Conservation (phyloP, 2,113 vertebrate species). For the Protomyctophum bolini region DNA sequence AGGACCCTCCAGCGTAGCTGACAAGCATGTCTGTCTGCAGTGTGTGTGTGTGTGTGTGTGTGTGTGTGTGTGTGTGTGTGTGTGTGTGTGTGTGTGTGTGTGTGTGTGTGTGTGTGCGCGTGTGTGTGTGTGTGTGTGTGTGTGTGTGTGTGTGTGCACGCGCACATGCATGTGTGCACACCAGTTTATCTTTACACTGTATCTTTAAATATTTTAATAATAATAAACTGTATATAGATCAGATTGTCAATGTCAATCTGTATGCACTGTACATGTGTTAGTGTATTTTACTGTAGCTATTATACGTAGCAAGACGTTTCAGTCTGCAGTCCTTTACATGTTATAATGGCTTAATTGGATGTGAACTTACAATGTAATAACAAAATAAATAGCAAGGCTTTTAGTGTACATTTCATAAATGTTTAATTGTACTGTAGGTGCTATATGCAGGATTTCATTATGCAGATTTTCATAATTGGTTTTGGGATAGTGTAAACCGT, state of each 20-base stretch:
- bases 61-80: conserved; percentile 13
- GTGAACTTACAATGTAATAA: conserved; percentile 19
- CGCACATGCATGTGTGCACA: too few species aligned
- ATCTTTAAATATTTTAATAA: too few species aligned
- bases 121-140: too few species aligned
- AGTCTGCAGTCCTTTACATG: not conserved
- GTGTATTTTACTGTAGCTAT: conserved; percentile 2
- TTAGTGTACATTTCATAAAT: conserved; percentile 8
- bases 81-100: conserved; percentile 2
- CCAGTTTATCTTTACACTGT: too few species aligned
- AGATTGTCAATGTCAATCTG: conserved; percentile 1
- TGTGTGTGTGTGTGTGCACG: too few species aligned
- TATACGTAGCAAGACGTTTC: not conserved
- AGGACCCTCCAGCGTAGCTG: conserved; percentile 72
- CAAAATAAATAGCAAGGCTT: not conserved
- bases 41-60: conserved; percentile 13
- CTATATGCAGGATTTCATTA: too few species aligned
- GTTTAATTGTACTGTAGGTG: not conserved
- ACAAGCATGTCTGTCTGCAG: conserved; percentile 69
- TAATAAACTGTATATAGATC: too few species aligned
- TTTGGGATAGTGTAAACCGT: too few species aligned
- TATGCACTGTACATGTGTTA: conserved; percentile 11
- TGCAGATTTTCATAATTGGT: too few species aligned
- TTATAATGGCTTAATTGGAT: conserved; percentile 14
- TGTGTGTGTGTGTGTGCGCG: not conserved